Percentiles rank a stretch among this genome's conserved stretches.
These are phyloP conservation scores for Gandaritis pyraliata DNA, from an alignment of 2,888 invertebrate genomes.

Conservation along the genomic window DNA sequence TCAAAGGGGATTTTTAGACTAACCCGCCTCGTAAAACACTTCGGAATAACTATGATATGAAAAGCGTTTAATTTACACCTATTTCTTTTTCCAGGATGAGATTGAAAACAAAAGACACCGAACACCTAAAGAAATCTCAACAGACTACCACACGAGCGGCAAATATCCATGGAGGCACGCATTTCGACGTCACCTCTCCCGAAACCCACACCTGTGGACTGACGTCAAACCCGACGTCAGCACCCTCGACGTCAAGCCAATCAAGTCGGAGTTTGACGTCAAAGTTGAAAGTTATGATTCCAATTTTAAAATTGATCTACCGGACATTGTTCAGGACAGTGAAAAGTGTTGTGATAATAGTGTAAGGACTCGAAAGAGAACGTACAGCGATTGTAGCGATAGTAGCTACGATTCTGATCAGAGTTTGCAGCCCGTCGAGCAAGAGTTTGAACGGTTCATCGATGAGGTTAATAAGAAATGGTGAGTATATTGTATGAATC, in stretches of 20 bases:
- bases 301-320: constrained; percentile 30
- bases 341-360: constrained; percentile 40
- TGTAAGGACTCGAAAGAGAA: constrained; percentile 57
- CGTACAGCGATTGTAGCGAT: constrained; percentile 69
- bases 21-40: no score
- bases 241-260: constrained; percentile 17
- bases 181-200: constrained; percentile 67
- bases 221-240: constrained; percentile 35
- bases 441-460: constrained; percentile 74
- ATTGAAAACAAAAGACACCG: constrained; percentile 71
- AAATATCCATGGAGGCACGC: constrained; percentile 74
- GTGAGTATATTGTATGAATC: constrained; percentile 54
- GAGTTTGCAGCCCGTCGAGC: constrained; percentile 72
- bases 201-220: constrained; percentile 66
- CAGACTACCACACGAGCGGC: constrained; percentile 74
- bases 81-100: no score
- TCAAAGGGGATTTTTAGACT: no score
- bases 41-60: no score
- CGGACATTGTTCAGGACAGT: constrained; percentile 52
- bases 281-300: constrained; percentile 23
- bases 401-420: constrained; percentile 73
- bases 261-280: constrained; percentile 11
- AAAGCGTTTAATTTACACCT: no score
- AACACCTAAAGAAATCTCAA: constrained; percentile 68
- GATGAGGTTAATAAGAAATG: constrained; percentile 77